Percentiles rank a stretch among this genome's conserved stretches.
phyloP scores from a whole-genome alignment of 2,797 vertebrate genomes.

The Halcyon chelicuti region DNA sequence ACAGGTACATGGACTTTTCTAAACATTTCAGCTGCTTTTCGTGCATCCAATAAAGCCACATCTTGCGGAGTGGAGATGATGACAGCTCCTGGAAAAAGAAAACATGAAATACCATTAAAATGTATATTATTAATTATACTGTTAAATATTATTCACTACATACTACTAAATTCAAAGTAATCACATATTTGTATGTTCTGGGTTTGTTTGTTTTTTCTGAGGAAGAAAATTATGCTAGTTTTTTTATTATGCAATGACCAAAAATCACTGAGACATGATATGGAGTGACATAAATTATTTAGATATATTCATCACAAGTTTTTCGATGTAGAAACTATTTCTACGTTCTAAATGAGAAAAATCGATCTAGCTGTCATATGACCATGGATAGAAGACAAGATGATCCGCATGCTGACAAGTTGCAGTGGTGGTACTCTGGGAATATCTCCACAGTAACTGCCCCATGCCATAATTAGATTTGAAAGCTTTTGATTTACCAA shows the following conservation, averaged over 20 bases:
- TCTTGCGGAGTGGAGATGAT: constrained; percentile 97
- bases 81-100: constrained; percentile 85
- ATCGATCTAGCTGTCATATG: not conserved
- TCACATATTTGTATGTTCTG: not conserved
- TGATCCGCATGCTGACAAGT: not conserved
- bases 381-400: not conserved
- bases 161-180: not conserved
- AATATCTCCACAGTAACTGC: not conserved
- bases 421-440: not conserved
- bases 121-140: not conserved
- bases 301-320: not conserved
- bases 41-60: constrained; percentile 92
- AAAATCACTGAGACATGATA: not conserved
- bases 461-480: not conserved
- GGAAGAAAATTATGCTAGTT: not conserved
- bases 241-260: not conserved
- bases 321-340: not conserved
- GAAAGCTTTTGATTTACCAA: not conserved
- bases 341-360: not conserved
- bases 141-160: not conserved
- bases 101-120: not conserved
- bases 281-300: not conserved
- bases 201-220: not conserved
- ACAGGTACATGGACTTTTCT: constrained; percentile 93
- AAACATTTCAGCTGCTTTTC: constrained; percentile 95